Base-by-base conservation (phyloP, 2,888 invertebrate species). In the Ceriagrion tenellum region DNA sequence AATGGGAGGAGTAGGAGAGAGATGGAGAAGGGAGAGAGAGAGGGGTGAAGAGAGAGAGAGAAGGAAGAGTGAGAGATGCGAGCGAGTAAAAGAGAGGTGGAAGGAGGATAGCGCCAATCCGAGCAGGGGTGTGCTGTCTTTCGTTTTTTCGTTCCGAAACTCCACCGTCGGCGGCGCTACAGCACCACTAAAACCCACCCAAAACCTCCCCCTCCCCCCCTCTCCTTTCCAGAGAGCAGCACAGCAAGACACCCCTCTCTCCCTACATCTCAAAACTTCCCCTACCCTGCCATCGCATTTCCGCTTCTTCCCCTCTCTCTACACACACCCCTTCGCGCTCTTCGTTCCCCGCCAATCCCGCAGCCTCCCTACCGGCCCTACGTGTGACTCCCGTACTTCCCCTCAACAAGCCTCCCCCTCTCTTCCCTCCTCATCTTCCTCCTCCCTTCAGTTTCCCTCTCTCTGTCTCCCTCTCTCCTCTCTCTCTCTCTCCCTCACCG, bases 331-430 rank as follows among this genome's bases (percentile, higher is more conserved):
- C 40, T 81, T 88, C 88, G 26, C 88, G 55, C 40, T 96, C 96
- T 96, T 96, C 95, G 95, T 95, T 95, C 96, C 96, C 96, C 96
- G 96, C 96, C 96, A 16, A 55, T n/a, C 55, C 55, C 89, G n/a
- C 26, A 20, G 81, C 81, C 81, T 81, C 69, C 10, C 47, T 47
- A 18, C 59, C 56, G 47, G 47, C 47, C 47, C 47, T 47, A 47
- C 47, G 47, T 26, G 3, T 20, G 16, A 16, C 6, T n/a, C 91
- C 59, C 91, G 81, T 35, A 16, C 81, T 26, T 35, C 35, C 81
- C 81, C 81, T 18, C 89, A 18, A 16, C 88, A 3, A 20, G 13
- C 81, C 26, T 81, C 89, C 55, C 89, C 63, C 23, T 63, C 63
- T 26, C 40, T 4, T 23, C 59, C 16, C 91, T 63, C 63, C 16